Percentiles rank a stretch among this genome's conserved stretches.
Evolutionary conservation across 2,888 invertebrate genomes (phyloP).

Genomic region (Protonemura montana): DNA sequence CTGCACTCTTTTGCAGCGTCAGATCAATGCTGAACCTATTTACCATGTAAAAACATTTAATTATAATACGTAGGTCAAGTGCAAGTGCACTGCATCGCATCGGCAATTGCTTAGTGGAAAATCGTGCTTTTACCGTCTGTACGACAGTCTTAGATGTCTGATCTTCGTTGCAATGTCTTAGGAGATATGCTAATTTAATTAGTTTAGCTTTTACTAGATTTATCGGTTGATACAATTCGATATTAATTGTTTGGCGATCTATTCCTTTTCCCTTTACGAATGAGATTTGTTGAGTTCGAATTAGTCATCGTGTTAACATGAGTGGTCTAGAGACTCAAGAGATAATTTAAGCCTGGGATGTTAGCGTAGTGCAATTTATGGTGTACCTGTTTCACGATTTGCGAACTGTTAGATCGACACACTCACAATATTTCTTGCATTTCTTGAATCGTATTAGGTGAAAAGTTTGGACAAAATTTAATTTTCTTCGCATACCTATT

Average conservation of each 20-base stretch:
- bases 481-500: no score
- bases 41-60: neutral
- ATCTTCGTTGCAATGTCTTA: neutral
- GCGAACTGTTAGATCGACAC: no score
- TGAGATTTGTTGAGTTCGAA: neutral
- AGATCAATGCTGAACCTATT: neutral
- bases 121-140: neutral
- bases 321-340: no score
- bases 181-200: slow-evolving; percentile 26
- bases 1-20: no score
- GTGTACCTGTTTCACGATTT: no score
- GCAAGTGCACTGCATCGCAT: neutral
- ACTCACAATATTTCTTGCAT: no score
- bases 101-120: neutral
- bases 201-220: slow-evolving; percentile 21
- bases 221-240: slow-evolving; percentile 31
- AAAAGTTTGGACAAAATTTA: no score
- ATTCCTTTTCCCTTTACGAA: neutral
- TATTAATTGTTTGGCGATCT: slow-evolving; percentile 31
- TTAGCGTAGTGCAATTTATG: no score
- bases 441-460: no score
- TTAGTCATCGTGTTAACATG: no score
- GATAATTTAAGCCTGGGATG: no score
- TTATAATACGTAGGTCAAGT: slow-evolving; percentile 8
- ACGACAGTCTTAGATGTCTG: neutral